Percentiles rank a stretch among this genome's conserved stretches.
These are phyloP conservation scores for Drosophila emarginata DNA, from an alignment of 2,888 invertebrate species.

Conservation along the genomic window DNA sequence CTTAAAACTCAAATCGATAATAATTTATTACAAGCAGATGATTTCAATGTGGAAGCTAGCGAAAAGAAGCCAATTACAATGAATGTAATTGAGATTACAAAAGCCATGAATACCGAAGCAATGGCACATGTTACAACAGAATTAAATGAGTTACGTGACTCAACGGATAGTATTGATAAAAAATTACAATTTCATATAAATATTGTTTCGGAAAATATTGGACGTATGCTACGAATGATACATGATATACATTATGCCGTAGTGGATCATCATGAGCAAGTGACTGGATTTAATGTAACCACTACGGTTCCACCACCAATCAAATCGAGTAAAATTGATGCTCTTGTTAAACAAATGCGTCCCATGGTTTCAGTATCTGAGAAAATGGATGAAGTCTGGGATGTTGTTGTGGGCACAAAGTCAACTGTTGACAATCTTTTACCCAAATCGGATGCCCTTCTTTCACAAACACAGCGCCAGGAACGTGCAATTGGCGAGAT, in stretches of 20 bases:
- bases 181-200: slow-evolving; percentile 93
- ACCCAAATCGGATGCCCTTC: slow-evolving; percentile 92
- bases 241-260: slow-evolving; percentile 92
- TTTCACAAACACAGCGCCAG: slow-evolving; percentile 93
- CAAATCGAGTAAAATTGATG: slow-evolving; percentile 90
- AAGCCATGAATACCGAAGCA: slow-evolving; percentile 91
- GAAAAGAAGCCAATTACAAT: slow-evolving; percentile 93
- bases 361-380: slow-evolving; percentile 93
- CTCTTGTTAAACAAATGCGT: slow-evolving; percentile 90
- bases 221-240: slow-evolving; percentile 90
- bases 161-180: slow-evolving; percentile 90
- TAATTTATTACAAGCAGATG: slow-evolving; percentile 91
- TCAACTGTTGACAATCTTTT: slow-evolving; percentile 93
- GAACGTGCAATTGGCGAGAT: slow-evolving; percentile 94
- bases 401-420: slow-evolving; percentile 94
- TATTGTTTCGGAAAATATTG: slow-evolving; percentile 91
- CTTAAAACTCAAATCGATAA: slow-evolving; percentile 92
- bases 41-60: slow-evolving; percentile 93
- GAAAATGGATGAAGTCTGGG: slow-evolving; percentile 96
- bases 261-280: slow-evolving; percentile 87
- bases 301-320: slow-evolving; percentile 85
- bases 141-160: slow-evolving; percentile 89
- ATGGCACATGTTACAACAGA: slow-evolving; percentile 92
- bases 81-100: slow-evolving; percentile 91
- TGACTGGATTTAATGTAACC: slow-evolving; percentile 83